Conservation (phyloP, 2,113 vertebrate genomes). For the Rhabdornis inornatus region DNA sequence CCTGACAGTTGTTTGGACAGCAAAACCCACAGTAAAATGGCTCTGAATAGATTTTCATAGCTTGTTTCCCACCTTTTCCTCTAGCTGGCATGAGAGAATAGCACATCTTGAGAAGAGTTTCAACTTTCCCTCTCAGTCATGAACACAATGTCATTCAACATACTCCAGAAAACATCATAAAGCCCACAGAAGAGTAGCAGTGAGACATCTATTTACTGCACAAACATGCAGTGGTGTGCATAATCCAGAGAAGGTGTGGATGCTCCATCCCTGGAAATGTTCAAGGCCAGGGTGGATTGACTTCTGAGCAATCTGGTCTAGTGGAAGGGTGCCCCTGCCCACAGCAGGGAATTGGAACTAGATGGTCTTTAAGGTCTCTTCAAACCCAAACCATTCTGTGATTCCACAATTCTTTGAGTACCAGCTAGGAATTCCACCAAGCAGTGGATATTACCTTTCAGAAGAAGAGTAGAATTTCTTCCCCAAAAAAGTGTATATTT, state of each 20-base stretch:
- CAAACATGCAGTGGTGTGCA: background rate
- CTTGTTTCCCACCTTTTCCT: background rate
- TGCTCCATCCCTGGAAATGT: background rate
- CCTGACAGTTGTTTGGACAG: background rate
- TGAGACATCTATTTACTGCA: background rate
- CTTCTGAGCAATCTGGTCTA: background rate
- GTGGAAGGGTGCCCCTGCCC: background rate
- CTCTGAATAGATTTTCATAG: background rate
- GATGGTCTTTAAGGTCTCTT: background rate
- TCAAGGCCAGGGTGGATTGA: background rate
- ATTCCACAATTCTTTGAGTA: background rate
- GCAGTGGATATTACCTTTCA: background rate
- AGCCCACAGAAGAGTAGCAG: background rate
- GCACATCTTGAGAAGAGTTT: background rate
- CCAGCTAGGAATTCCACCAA: background rate
- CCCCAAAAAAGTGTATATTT: background rate
- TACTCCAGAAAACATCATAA: background rate
- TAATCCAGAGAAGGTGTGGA: background rate
- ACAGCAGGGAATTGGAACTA: background rate
- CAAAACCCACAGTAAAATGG: background rate
- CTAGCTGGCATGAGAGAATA: background rate
- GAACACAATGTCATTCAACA: rapidly evolving
- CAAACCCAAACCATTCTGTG: background rate
- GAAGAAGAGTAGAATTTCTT: background rate
- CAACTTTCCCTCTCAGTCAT: background rate